phyloP scores from a whole-genome alignment of 2,888 invertebrate species.

The Troides oblongomaculatus region DNA sequence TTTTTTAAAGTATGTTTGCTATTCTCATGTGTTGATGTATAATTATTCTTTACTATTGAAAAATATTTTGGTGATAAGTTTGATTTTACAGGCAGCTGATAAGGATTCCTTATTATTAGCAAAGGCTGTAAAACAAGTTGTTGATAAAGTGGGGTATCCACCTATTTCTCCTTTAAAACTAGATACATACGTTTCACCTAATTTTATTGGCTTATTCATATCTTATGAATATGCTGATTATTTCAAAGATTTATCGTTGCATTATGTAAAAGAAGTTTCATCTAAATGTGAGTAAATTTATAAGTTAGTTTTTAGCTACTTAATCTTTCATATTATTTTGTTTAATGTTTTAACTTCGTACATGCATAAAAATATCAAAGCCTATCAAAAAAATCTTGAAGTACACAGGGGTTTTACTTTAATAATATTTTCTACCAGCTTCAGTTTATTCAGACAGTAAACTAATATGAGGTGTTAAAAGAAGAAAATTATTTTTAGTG shows the following conservation, averaged over 20 bases:
- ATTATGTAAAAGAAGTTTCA: constrained; percentile 89
- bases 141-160: constrained; percentile 84
- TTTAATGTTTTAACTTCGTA: too few species aligned
- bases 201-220: constrained; percentile 95
- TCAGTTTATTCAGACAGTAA: too few species aligned
- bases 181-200: constrained; percentile 91
- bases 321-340: not conserved
- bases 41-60: not conserved
- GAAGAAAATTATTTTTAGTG: too few species aligned
- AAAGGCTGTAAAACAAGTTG: constrained; percentile 86
- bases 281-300: constrained; percentile 82
- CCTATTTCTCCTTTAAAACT: constrained; percentile 84
- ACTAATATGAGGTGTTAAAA: too few species aligned
- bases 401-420: too few species aligned
- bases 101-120: constrained; percentile 85
- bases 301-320: not conserved
- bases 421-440: too few species aligned
- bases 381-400: too few species aligned
- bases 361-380: too few species aligned
- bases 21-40: constrained; percentile 11
- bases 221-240: constrained; percentile 90
- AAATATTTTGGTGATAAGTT: constrained; percentile 8
- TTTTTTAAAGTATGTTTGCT: constrained; percentile 87
- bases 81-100: constrained; percentile 83
- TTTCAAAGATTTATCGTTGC: constrained; percentile 87